A percentile compares a stretch with the other conserved stretches of the same genome.
Evolutionary conservation across 1,140 invertebrate species (phyloP).

Genomic region (Oryzaephilus surinamensis): DNA sequence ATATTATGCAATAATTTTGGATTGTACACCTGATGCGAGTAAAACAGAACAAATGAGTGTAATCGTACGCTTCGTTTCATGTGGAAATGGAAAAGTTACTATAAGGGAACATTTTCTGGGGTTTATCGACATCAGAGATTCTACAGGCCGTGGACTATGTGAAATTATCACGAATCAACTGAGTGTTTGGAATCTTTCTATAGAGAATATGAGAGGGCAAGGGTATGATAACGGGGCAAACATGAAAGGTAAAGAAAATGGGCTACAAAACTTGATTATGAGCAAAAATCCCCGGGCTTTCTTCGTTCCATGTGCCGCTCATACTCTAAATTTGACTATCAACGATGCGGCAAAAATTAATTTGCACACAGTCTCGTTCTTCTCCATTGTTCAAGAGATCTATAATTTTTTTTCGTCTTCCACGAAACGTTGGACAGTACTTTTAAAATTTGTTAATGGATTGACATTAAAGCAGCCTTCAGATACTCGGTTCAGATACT

Average conservation of each 20-base stretch:
- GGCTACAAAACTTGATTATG: constrained; percentile 16
- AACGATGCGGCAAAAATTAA: constrained; percentile 19
- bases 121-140: constrained; percentile 11
- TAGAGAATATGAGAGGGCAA: constrained; percentile 27
- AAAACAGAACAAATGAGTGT: background rate
- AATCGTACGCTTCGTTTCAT: background rate
- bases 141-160: constrained; percentile 12
- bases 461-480: constrained; percentile 27
- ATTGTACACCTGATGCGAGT: background rate
- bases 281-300: constrained; percentile 20
- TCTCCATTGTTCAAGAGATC: constrained; percentile 23
- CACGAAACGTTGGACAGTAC: background rate
- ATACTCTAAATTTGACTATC: constrained; percentile 16
- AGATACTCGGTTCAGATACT: too few relatives aligned
- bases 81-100: too few relatives aligned
- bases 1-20: background rate
- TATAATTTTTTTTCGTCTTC: constrained; percentile 20
- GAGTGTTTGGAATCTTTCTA: constrained; percentile 9
- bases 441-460: constrained; percentile 19
- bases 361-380: constrained; percentile 15
- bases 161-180: constrained; percentile 8
- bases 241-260: constrained; percentile 23
- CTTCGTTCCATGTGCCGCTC: constrained; percentile 17
- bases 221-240: constrained; percentile 32
- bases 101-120: constrained; percentile 15